A percentile compares a stretch with the other conserved stretches of the same genome.
Evolutionary conservation across 2,113 vertebrate genomes (phyloP).

Genomic region (Mus pahari): DNA sequence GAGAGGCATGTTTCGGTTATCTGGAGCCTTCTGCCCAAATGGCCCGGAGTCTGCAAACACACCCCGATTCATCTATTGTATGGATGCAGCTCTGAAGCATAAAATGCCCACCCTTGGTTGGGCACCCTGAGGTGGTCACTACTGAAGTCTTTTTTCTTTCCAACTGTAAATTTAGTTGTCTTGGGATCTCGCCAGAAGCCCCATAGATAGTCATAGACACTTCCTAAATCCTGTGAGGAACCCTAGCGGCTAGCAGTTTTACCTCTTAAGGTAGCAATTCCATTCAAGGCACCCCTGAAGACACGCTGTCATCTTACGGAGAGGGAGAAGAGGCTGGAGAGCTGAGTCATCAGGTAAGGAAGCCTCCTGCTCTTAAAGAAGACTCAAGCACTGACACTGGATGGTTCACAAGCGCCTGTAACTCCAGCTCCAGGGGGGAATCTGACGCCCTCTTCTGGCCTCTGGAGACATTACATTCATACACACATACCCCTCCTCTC

Average conservation of each 20-base stretch:
- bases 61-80: background rate
- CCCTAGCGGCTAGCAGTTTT: background rate
- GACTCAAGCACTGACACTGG: too few relatives aligned
- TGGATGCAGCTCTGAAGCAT: background rate
- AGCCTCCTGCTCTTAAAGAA: background rate
- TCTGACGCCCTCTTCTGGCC: background rate
- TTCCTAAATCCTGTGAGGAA: background rate
- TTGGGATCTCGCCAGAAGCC: background rate
- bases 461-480: background rate
- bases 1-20: background rate
- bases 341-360: too few relatives aligned
- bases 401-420: background rate
- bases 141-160: background rate
- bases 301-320: background rate
- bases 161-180: background rate
- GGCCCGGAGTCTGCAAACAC: background rate
- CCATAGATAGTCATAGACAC: background rate
- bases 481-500: background rate
- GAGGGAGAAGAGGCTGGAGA: background rate
- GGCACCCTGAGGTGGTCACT: too few relatives aligned
- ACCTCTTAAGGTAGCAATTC: background rate
- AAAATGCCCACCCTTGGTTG: rapidly evolving
- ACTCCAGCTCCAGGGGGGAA: background rate
- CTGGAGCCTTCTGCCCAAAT: background rate
- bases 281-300: background rate